Base-by-base conservation (phyloP, 1,140 invertebrate genomes). In the Drosophila nigromelanica region DNA sequence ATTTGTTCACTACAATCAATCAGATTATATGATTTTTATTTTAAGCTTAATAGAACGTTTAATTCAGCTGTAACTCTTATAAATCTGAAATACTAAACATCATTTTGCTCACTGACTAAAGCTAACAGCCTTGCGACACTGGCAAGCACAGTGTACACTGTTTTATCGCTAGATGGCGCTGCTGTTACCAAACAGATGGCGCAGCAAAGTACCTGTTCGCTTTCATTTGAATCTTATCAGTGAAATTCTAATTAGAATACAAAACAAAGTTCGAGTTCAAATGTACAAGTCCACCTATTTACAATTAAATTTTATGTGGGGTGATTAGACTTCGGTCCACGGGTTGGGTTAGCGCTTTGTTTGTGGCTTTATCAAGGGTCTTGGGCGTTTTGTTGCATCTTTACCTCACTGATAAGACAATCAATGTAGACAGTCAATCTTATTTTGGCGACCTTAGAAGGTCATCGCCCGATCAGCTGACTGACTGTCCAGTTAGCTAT, bases 401-500 rank as follows among this genome's bases (percentile, higher is more conserved):
- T 51, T 58, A 56, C 5, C 63, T 55, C 45, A 35, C 24, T 37
- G 81, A 87, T 86, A 86, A 81, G 70, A 10, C 18, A 71, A 75
- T 78, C 66, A 70, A 39, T 47, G 59, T 33, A 47, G 37, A 62
- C 76, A 77, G 56, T 76, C 62, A 73, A 59, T 78, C 61, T 61
- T 58, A 14, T 7, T 15, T 47, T 5, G 15, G 45, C 14, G 56
- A 75, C 67, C 60, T 56, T 56, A 42, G 58, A 40, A 78, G 77
- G 62, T 74, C 59, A 67, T 14, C n/a, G 40, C 24, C 33, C 30
- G 24, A 15, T 14, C 21, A 10, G 15, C 33, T 4, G 35, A 33
- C 5, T 5, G 5, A 4, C 47, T n/a, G n/a, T 30, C 30, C 50
- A 35, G 14, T 52, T 35, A 27, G 39, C 63, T 86, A 87, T 86